Evolutionary conservation across 2,113 vertebrate genomes (phyloP).

Genomic region (Anolis sagrei): DNA sequence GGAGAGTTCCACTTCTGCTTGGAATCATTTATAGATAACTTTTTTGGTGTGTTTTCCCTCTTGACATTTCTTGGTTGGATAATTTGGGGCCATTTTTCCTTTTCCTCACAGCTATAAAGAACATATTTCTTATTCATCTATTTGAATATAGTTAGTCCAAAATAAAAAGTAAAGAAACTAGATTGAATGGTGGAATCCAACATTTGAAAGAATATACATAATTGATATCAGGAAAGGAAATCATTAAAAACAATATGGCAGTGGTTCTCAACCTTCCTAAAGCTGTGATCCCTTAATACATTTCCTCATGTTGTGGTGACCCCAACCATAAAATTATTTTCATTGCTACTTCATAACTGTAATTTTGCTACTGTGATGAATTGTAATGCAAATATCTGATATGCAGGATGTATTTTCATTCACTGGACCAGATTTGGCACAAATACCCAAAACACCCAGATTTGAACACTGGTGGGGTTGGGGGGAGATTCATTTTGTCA

Average conservation of each 20-base stretch:
- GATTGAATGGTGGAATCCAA: not conserved
- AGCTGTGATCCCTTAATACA: too few relatives aligned
- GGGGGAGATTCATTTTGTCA: too few relatives aligned
- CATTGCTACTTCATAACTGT: too few relatives aligned
- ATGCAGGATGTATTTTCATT: too few relatives aligned
- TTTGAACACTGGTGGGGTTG: too few relatives aligned
- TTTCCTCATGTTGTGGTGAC: too few relatives aligned
- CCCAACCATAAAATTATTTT: too few relatives aligned
- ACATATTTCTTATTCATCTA: conserved; percentile 40
- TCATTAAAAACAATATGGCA: conserved; percentile 56
- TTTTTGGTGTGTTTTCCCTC: conserved; percentile 3
- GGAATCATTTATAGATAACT: conserved; percentile 5
- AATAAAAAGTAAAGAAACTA: not conserved
- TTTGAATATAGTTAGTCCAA: conserved; percentile 31
- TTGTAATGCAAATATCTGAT: too few relatives aligned
- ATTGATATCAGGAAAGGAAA: conserved; percentile 38
- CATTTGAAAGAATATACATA: conserved; percentile 53
- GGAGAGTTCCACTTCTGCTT: conserved; percentile 32
- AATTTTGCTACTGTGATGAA: too few relatives aligned
- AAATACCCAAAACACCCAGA: too few relatives aligned
- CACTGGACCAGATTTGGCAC: too few relatives aligned
- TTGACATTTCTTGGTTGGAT: not conserved
- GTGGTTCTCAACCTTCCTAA: too few relatives aligned
- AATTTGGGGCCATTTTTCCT: conserved; percentile 2
- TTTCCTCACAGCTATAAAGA: not conserved